Evolutionary conservation across 1,140 invertebrate species (phyloP), one percentile per base, ranked within the genome.

Genomic region (Geopemphigus sp.): DNA sequence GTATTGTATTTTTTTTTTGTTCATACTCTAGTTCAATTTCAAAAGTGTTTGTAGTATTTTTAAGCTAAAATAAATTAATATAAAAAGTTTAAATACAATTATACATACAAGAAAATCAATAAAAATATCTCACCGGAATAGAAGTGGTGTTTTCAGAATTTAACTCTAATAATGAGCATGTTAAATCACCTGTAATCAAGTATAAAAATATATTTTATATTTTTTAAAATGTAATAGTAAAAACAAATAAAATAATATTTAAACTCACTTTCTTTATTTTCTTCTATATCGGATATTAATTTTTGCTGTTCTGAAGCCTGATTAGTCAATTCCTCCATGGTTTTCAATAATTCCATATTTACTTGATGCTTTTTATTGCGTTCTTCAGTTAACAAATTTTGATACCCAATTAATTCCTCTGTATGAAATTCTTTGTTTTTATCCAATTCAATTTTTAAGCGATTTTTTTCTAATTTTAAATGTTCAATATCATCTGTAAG

Each of bases 261-360:
- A 3, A 5, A 22, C 74, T 78, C 63, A 78, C 74, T 63, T 26
- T 78, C 74, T 6, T 78, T 78, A 63, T 78, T 78, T 26, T 78
- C 39, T 76, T 57, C 11, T n/a, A 78, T 24, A 50, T 39, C 22
- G 50, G 57, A 24, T 24, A 78, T 45, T 11, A 78, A 78, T 47
- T 61, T 8, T 14, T 61, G 29, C 26, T 78, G 74, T 47, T 78
- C 57, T 24, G 54, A 47, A 19, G 74, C 22, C 24, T 63, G 57
- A 63, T 26, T 78, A 24, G 57, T 78, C 17, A 78, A 78, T 47
- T 74, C 72, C 45, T 63, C 74, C 47, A 78, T 78, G 0, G 29
- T 59, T 53, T 61, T 78, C 10, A 78, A 50, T n/a, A 78, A 3
- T n/a, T 78, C 57, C 74, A 78, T 78, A 5, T 78, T 78, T 17